These are phyloP conservation scores for Tetranychus urticae DNA, from an alignment of 1,140 invertebrate genomes.

Conservation along the genomic window DNA sequence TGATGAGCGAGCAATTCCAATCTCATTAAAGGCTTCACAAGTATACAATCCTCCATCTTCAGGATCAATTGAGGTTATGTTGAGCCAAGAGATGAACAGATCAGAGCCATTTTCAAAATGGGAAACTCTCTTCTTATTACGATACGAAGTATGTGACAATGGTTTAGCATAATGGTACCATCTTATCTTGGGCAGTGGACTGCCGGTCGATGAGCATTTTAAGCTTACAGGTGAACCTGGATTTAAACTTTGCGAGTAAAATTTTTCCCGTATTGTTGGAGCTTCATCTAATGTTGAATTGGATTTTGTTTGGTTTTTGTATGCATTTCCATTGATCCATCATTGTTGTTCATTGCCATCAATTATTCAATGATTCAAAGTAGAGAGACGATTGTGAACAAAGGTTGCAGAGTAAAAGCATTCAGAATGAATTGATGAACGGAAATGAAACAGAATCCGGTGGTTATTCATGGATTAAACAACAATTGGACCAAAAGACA, in stretches of 20 bases:
- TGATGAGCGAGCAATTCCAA: conserved; percentile 44
- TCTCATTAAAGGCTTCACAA: conserved; percentile 58
- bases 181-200: conserved; percentile 26
- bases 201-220: conserved; percentile 15
- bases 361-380: too few species aligned
- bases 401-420: too few species aligned
- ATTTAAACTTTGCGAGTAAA: conserved; percentile 1
- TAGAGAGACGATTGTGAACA: too few species aligned
- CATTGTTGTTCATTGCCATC: too few species aligned
- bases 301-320: too few species aligned
- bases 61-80: conserved; percentile 67
- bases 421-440: too few species aligned
- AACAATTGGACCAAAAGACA: too few species aligned
- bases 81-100: conserved; percentile 34
- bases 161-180: conserved; percentile 8
- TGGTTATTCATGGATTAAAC: too few species aligned
- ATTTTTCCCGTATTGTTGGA: background rate
- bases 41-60: conserved; percentile 64
- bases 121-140: conserved; percentile 15
- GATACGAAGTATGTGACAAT: conserved; percentile 16
- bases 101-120: conserved; percentile 29
- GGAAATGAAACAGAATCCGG: too few species aligned
- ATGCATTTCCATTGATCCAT: too few species aligned
- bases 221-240: conserved; percentile 13
- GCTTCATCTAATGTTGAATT: background rate